These are phyloP conservation scores for Babyrousa celebensis DNA, from an alignment of 2,797 vertebrate genomes.

Conservation along the genomic window DNA sequence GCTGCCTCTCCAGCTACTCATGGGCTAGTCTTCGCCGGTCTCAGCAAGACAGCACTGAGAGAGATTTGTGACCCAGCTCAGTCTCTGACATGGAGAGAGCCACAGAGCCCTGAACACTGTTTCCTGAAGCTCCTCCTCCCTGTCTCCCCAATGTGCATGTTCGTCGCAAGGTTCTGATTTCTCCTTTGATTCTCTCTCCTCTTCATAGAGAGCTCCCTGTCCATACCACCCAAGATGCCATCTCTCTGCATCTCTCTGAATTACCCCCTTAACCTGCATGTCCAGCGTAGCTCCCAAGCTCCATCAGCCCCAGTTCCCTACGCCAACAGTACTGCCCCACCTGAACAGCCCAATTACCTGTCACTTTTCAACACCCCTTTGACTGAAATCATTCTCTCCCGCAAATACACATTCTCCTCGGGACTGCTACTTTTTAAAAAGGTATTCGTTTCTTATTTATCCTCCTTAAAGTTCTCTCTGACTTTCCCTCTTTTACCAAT, in stretches of 20 bases:
- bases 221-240: neutral
- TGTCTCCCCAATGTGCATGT: fast-evolving
- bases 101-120: neutral
- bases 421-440: neutral
- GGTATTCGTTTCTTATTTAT: neutral
- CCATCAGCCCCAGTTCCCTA: too few species aligned
- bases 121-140: neutral
- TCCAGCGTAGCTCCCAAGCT: too few species aligned
- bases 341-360: neutral
- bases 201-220: neutral
- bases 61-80: fast-evolving
- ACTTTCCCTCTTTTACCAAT: neutral
- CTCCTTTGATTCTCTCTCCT: too few species aligned
- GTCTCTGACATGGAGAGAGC: neutral
- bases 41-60: neutral
- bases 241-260: neutral
- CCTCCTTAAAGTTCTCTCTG: neutral
- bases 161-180: neutral
- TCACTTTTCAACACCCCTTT: neutral
- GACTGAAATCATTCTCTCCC: neutral
- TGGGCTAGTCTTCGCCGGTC: too few species aligned
- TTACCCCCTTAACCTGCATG: too few species aligned
- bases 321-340: fast-evolving
- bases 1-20: neutral
- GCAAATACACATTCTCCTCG: neutral